Evolutionary conservation across 2,888 invertebrate species (phyloP), one percentile per base, ranked within the genome.

Genomic region (Drosophila cognata): DNA sequence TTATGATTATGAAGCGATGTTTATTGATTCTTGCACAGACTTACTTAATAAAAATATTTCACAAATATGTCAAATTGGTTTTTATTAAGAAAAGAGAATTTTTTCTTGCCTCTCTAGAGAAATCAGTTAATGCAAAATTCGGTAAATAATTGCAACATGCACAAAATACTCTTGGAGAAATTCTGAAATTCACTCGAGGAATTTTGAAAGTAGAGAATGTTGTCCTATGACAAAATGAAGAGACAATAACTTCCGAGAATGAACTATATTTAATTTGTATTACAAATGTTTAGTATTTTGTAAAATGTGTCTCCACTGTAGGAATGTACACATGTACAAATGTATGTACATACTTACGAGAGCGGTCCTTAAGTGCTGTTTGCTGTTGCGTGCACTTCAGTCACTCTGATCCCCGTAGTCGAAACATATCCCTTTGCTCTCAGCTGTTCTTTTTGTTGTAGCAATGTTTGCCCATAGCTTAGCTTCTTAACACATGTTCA

Each of bases 351-450:
- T 48, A 46, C 36, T 66, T 18, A 52, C 21, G 50, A 8, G 58
- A 18, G 51, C 60, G 52, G 21, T 31, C 52, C 51, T 59, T 79
- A 72, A 74, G 79, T 79, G 76, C 52, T 82, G 56, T 69, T 61
- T 65, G 58, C 60, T 71, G 64, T 79, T 84, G 85, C 82, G 71
- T 82, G 82, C 51, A 46, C 59, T 28, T 11, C 31, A 29, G 43
- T 29, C 50, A 70, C 36, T 64, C 48, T 25, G 46, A 16, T 25
- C 25, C 21, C 46, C 46, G 16, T 25, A 25, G 46, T 46, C 46
- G 21, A 25, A 46, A 7, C 7, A 21, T 25, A 35, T 16, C 43
- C 29, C 51, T 28, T 3, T n/a, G 13, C 28, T 18, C n/a, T n/a
- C 13, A 25, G 7, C 2, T 21, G 7, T 18, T 35, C 52, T 11